phyloP scores from a whole-genome alignment of 2,888 invertebrate species.

The Melieria crassipennis region DNA sequence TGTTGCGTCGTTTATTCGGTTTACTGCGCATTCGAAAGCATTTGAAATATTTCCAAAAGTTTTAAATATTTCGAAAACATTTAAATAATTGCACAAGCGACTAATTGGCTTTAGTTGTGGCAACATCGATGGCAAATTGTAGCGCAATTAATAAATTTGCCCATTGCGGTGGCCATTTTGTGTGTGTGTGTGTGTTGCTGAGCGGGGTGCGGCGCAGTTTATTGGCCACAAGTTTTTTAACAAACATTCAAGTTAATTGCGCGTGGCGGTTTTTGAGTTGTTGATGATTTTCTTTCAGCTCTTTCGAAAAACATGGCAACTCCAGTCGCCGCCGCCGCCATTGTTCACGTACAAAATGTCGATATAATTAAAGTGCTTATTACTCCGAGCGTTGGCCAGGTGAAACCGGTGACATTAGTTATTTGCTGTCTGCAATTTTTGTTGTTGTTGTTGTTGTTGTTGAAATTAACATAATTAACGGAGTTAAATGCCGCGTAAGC shows the following conservation, averaged over 20 bases:
- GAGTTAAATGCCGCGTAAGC: conserved; percentile 62
- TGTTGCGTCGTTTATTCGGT: neutral
- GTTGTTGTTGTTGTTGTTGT: conserved; percentile 9
- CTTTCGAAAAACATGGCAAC: too few species aligned
- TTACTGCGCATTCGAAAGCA: neutral
- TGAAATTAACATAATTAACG: conserved; percentile 55
- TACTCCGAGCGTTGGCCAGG: neutral
- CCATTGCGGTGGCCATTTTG: neutral
- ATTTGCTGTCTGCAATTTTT: conserved; percentile 2
- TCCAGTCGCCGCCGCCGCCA: conserved; percentile 10
- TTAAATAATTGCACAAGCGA: neutral
- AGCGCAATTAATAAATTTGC: neutral
- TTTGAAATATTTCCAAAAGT: neutral
- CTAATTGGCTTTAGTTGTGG: neutral
- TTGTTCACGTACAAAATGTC: conserved; percentile 51
- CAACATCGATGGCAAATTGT: too few species aligned
- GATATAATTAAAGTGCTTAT: conserved; percentile 54
- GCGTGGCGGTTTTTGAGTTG: conserved; percentile 30
- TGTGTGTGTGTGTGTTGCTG: neutral
- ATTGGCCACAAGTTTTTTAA: conserved; percentile 7
- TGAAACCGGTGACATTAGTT: neutral
- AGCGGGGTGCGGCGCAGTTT: neutral
- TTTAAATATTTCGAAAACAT: neutral
- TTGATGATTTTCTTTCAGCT: neutral
- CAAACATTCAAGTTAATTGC: conserved; percentile 13